These are phyloP conservation scores for Aleiodes leptofemur DNA, from an alignment of 2,888 invertebrate genomes.

Conservation along the genomic window DNA sequence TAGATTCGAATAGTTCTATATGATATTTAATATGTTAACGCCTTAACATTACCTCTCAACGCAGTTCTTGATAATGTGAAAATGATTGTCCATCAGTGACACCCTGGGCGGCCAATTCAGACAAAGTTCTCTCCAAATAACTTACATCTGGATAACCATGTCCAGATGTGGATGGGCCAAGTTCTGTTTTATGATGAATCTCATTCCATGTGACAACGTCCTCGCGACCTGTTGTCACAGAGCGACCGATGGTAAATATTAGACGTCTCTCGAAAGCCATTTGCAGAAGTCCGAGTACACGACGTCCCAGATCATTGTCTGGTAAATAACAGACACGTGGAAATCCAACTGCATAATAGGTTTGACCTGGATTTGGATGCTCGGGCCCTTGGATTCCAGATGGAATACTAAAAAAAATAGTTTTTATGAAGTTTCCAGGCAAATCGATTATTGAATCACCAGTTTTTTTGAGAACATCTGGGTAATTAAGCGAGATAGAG, in stretches of 20 bases:
- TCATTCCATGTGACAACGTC: slow-evolving; percentile 95
- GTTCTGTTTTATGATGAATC: slow-evolving; percentile 90
- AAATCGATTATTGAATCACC: too few species aligned
- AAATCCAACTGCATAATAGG: slow-evolving; percentile 93
- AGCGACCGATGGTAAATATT: slow-evolving; percentile 91
- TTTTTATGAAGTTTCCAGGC: too few species aligned
- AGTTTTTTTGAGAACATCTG: too few species aligned
- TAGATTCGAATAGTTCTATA: too few species aligned
- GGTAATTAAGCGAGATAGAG: too few species aligned
- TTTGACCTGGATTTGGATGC: slow-evolving; percentile 88
- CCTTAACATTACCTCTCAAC: slow-evolving; percentile 53
- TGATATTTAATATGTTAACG: too few species aligned
- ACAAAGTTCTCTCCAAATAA: slow-evolving; percentile 82
- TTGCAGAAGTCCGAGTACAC: slow-evolving; percentile 84
- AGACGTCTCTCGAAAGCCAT: slow-evolving; percentile 89
- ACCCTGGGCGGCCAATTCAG: slow-evolving; percentile 79
- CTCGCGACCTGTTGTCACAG: slow-evolving; percentile 92
- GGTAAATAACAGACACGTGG: slow-evolving; percentile 90
- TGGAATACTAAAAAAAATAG: slow-evolving; percentile 81
- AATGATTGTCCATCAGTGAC: slow-evolving; percentile 74
- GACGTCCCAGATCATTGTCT: slow-evolving; percentile 87
- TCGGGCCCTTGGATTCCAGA: slow-evolving; percentile 88
- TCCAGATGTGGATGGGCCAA: slow-evolving; percentile 77
- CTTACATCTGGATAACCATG: slow-evolving; percentile 86
- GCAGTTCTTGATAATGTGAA: slow-evolving; percentile 69